A percentile compares a stretch with the other conserved stretches of the same genome.
These are phyloP conservation scores for Aptenodytes forsteri DNA, from an alignment of 2,113 vertebrate genomes.

Conservation along the genomic window DNA sequence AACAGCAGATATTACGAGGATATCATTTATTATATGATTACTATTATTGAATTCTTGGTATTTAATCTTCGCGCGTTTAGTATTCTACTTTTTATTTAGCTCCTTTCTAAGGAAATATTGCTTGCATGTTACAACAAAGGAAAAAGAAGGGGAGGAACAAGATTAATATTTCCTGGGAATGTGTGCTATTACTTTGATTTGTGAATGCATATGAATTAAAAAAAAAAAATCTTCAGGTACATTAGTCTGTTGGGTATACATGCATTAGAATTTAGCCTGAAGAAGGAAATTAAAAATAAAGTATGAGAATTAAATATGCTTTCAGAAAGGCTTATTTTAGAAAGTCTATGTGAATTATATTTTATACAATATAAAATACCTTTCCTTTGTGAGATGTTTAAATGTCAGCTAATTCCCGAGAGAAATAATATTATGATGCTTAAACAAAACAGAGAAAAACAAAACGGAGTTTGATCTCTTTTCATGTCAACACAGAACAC, in stretches of 20 bases:
- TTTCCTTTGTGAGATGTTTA: background rate
- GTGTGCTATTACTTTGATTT: slow-evolving; percentile 1
- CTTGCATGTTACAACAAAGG: background rate
- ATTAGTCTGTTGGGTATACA: background rate
- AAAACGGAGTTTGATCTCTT: background rate
- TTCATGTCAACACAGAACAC: background rate
- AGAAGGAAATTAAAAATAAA: slow-evolving; percentile 12
- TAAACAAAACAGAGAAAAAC: background rate
- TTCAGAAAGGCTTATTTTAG: background rate
- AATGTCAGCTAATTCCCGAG: background rate
- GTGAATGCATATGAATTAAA: background rate
- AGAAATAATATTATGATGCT: background rate
- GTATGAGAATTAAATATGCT: background rate
- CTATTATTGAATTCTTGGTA: background rate
- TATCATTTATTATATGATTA: slow-evolving; percentile 26
- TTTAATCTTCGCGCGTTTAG: background rate
- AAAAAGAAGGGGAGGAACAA: background rate
- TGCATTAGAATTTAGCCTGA: background rate
- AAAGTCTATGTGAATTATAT: background rate
- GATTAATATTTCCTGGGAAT: background rate
- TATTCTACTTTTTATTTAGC: background rate
- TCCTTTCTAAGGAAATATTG: slow-evolving; percentile 14
- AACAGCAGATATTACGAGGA: slow-evolving; percentile 5
- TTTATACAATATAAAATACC: background rate
- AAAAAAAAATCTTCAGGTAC: background rate